Base-by-base conservation (phyloP, 2,888 invertebrate genomes). In the Coenonympha arcania region DNA sequence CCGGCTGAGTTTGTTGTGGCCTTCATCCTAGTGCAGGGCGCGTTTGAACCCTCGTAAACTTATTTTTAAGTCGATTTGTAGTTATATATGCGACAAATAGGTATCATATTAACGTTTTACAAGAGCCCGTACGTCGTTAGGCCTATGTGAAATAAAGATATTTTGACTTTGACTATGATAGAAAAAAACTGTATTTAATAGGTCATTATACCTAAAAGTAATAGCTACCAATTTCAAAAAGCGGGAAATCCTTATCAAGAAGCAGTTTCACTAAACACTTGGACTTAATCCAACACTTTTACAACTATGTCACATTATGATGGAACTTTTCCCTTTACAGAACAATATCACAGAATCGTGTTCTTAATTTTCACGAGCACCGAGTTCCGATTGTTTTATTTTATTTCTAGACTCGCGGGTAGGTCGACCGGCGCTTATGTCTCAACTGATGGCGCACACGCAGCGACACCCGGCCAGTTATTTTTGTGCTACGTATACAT, bases 401-500 rank as follows among this genome's bases (percentile, higher is more conserved):
- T 30, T 52, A 52, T 52, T 50, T 43, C 41, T 40, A 44, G 48
- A 50, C 31, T 51, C 56, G 56, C 60, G 60, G 59, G 64, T 57
- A 56, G 54, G 56, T 58, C 52, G 54, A 55, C 57, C 64, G 63
- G 60, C 61, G 65, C 58, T 59, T 55, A 45, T 55, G 46, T 59
- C 51, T 50, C 54, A 47, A 70, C 71, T 70, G 70, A 61, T 60
- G 47, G 60, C 65, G 61, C 61, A 55, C 50, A 58, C 62, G 66
- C 65, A 63, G 71, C 79, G 72, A 70, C 73, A 73, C 85, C 85
- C 85, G 82, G 86, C 75, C 70, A 68, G 76, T 78, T 86, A 86
- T 85, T 85, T 85, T 80, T 58, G 84, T 84, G 79, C 85, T 83
- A 76, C 75, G 76, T 44, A 77, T 78, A 78, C 73, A 79, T 69